phyloP scores from a whole-genome alignment of 2,888 invertebrate species.

The Nasonia oneida region DNA sequence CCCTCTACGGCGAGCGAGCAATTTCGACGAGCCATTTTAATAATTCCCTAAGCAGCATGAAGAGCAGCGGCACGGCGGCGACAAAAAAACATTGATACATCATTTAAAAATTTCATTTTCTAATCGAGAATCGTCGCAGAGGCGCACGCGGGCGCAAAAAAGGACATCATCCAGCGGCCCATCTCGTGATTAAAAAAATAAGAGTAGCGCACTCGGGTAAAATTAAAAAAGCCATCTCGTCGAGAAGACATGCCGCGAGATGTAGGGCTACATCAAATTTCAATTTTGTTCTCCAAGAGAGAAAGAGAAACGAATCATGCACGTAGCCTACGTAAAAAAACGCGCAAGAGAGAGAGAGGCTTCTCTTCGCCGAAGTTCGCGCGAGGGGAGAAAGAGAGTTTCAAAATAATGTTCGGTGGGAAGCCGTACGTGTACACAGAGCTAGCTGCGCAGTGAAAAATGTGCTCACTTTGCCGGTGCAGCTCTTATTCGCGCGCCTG shows the following conservation, averaged over 20 bases:
- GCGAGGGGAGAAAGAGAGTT: conserved; percentile 27
- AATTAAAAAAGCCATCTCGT: conserved; percentile 40
- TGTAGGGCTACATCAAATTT: conserved; percentile 57
- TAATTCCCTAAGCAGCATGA: not conserved
- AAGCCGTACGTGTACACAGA: not conserved
- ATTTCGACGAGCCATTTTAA: not conserved
- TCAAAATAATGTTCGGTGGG: conserved; percentile 32
- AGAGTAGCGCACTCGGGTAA: conserved; percentile 42
- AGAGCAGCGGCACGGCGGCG: not conserved
- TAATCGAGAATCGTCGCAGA: conserved; percentile 11
- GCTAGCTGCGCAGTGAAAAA: conserved; percentile 21
- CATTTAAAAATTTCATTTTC: conserved; percentile 25
- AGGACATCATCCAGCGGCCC: not conserved
- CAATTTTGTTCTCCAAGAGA: conserved; percentile 49
- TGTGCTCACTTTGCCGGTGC: conserved; percentile 30
- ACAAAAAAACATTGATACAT: conserved; percentile 6
- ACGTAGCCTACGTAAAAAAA: not conserved
- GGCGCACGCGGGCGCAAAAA: not conserved
- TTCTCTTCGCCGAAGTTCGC: not conserved
- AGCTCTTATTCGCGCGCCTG: not conserved
- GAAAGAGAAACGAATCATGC: not conserved
- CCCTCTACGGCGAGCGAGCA: not conserved
- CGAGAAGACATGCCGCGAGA: not conserved
- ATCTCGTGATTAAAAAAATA: conserved; percentile 41
- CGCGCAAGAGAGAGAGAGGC: not conserved